Conservation (phyloP, 92 coral and sea anemone species). For the Epizoanthus stellaris region DNA sequence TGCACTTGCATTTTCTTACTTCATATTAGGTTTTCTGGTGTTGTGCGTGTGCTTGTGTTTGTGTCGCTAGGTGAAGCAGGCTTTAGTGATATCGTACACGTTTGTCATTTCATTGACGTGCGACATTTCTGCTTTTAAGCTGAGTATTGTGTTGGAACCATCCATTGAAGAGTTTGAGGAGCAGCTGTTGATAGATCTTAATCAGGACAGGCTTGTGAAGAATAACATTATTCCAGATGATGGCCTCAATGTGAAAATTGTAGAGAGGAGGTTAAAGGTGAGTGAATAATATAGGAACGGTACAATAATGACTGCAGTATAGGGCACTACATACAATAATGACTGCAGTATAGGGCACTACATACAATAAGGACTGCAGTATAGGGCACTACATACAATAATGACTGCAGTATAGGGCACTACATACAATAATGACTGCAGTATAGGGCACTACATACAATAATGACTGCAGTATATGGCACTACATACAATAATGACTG, state of each 20-base stretch:
- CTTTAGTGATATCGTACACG: not conserved
- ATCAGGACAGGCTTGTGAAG: slow-evolving; percentile 78
- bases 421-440: not conserved
- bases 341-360: too few species aligned
- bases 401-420: too few species aligned
- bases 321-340: not conserved
- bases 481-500: not conserved
- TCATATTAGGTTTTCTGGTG: too few species aligned
- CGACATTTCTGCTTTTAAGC: slow-evolving; percentile 48
- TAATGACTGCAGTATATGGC: not conserved
- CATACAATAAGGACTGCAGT: too few species aligned
- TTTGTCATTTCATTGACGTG: not conserved
- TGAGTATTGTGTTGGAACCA: slow-evolving; percentile 77
- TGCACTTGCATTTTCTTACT: too few species aligned
- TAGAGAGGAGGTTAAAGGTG: slow-evolving; percentile 91
- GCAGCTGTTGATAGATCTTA: slow-evolving; percentile 74
- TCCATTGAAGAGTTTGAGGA: slow-evolving; percentile 95
- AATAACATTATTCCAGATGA: slow-evolving; percentile 86
- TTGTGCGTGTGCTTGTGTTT: too few species aligned
- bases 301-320: not conserved
- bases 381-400: too few species aligned
- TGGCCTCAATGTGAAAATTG: slow-evolving; percentile 80
- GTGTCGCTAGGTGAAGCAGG: not conserved
- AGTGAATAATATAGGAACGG: not conserved
- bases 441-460: not conserved